These are phyloP conservation scores for Xestobium rufovillosum DNA, from an alignment of 2,888 invertebrate genomes.

Conservation along the genomic window DNA sequence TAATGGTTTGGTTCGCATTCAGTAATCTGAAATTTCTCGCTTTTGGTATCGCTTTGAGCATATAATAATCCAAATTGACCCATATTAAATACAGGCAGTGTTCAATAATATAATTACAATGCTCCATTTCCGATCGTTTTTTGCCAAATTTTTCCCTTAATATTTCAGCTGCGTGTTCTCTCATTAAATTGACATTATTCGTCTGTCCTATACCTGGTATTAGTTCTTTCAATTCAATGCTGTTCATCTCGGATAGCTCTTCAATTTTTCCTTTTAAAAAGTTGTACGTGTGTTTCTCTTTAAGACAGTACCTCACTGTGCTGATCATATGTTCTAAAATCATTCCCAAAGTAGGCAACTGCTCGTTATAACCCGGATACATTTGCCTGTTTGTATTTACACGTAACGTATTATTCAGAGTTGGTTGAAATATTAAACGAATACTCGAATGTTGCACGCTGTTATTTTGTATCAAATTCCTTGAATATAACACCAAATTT, in stretches of 20 bases:
- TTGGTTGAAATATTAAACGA: slow-evolving; percentile 49
- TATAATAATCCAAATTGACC: slow-evolving; percentile 67
- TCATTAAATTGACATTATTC: slow-evolving; percentile 32
- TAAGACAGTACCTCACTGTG: slow-evolving; percentile 49
- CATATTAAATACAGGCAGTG: slow-evolving; percentile 68
- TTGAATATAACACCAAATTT: slow-evolving; percentile 63
- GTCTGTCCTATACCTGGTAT: slow-evolving; percentile 34
- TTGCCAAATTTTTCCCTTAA: slow-evolving; percentile 48
- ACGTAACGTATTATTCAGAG: slow-evolving; percentile 39
- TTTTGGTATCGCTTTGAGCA: slow-evolving; percentile 53
- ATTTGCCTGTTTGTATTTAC: slow-evolving; percentile 29
- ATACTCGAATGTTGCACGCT: slow-evolving; percentile 48
- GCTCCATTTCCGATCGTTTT: slow-evolving; percentile 53
- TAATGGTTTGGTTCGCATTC: slow-evolving; percentile 26
- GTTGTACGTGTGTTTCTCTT: slow-evolving; percentile 45
- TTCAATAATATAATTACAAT: slow-evolving; percentile 60
- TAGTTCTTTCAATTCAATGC: slow-evolving; percentile 50
- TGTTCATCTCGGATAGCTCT: slow-evolving; percentile 47
- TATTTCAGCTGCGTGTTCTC: slow-evolving; percentile 42
- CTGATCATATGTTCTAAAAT: slow-evolving; percentile 51
- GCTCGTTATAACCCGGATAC: slow-evolving; percentile 32
- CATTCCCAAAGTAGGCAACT: slow-evolving; percentile 46
- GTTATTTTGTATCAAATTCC: slow-evolving; percentile 56
- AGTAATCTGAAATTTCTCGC: slow-evolving; percentile 30
- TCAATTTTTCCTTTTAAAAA: slow-evolving; percentile 45